Base-by-base conservation (phyloP, 2,888 invertebrate genomes). In the Poecilobothrus nobilitatus region DNA sequence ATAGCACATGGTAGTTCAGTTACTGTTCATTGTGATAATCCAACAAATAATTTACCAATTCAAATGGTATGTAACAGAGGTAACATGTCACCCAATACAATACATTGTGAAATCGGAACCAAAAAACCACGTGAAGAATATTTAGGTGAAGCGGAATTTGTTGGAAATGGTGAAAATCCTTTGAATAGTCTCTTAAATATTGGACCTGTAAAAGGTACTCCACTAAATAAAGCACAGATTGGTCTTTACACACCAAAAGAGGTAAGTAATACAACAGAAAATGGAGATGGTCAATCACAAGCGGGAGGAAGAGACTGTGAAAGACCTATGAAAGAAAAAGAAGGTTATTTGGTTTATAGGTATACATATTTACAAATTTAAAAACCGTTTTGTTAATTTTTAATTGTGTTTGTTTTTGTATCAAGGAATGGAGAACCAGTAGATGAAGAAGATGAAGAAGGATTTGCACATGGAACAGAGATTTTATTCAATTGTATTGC, bases 401-500 rank as follows among this genome's bases (percentile, higher is more conserved):
- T 70, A 1, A 21, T n/a, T 53, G 1, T 67, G 4, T 53, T 64
- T 27, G 5, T 27, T 27, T 27, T 27, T 27, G 27, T 53, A 5
- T 73, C n/a, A n/a, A 82, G 88, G 70, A 90, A 91, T 75, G 90
- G 90, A 0, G 85, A 88, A 41, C 88, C 88, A 33, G 80, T 90
- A 0, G 87, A 88, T 66, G 87, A 87, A 8, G 87, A 88, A 2
- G 82, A 86, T n/a, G 85, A 88, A 72, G 87, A 87, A 68, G 86
- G 86, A 8, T 92, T 91, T 77, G 90, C 92, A 6, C 91, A 92
- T 75, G 91, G 91, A 0, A 91, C 91, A 0, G 91, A 92, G 81
- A 90, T 93, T 67, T 90, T 89, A 8, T 94, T 92, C 80, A 88
- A 90, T 75, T 94, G 94, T 78, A 91, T 92, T 73, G 89, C 90